Percentiles rank a stretch among this genome's conserved stretches.
Evolutionary conservation across 2,797 vertebrate genomes (phyloP).

Genomic region (Phrynocephalus vlangalii): DNA sequence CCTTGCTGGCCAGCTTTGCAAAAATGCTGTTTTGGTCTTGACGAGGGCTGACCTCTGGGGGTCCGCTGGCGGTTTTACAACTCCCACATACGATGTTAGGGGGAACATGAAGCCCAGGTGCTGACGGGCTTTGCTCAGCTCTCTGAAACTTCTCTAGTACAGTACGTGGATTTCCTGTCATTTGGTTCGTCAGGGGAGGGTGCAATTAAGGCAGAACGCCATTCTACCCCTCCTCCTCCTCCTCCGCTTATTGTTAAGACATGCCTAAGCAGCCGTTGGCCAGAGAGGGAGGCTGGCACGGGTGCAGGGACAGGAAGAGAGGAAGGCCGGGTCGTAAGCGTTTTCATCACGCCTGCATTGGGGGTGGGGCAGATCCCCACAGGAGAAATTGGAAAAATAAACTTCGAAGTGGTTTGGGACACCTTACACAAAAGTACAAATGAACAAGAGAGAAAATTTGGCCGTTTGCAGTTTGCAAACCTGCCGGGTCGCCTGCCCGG

Average conservation of each 20-base stretch:
- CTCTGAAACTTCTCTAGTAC: neutral
- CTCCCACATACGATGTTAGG: too few relatives aligned
- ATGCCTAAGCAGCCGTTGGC: neutral
- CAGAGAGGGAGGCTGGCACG: neutral
- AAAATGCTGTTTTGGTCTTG: neutral
- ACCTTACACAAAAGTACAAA: neutral
- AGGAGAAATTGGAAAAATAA: neutral
- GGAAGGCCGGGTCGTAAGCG: constrained; percentile 13
- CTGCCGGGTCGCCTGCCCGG: neutral
- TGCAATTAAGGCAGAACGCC: neutral
- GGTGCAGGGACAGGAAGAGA: neutral
- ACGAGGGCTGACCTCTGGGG: neutral
- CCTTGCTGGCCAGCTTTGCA: neutral
- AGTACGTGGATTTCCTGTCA: neutral
- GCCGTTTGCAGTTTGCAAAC: neutral
- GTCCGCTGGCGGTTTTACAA: neutral
- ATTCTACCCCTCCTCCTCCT: too few relatives aligned
- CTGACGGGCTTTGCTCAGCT: neutral
- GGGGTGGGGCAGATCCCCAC: neutral
- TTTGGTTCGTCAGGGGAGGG: neutral
- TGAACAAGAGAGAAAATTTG: neutral
- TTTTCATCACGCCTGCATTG: neutral
- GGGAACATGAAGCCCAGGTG: too few relatives aligned
- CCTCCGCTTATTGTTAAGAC: neutral
- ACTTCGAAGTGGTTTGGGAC: neutral